Percentiles rank a stretch among this genome's conserved stretches.
These are phyloP conservation scores for Dreissena rostriformis DNA, from an alignment of 1,140 invertebrate genomes.

Conservation along the genomic window DNA sequence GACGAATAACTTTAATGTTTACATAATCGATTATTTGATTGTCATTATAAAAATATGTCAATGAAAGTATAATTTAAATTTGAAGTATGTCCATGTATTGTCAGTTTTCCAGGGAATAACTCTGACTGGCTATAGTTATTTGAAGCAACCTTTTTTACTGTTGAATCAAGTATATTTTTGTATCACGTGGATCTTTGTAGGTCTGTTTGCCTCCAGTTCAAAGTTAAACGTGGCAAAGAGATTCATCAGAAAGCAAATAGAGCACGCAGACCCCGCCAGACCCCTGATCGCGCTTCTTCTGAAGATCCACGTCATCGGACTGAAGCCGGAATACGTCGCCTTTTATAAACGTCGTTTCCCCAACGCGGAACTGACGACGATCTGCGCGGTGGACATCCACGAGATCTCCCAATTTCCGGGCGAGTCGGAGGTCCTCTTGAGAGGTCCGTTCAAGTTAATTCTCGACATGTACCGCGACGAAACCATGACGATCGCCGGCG, in stretches of 20 bases:
- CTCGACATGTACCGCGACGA: constrained; percentile 4
- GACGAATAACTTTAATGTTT: too few relatives aligned
- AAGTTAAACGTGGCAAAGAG: neutral
- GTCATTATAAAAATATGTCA: too few relatives aligned
- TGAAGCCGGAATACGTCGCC: constrained; percentile 1
- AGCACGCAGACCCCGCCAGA: neutral
- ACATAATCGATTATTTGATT: too few relatives aligned
- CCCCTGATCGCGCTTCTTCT: neutral
- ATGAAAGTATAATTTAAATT: too few relatives aligned
- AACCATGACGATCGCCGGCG: neutral
- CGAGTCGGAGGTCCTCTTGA: constrained; percentile 11
- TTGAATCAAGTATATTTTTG: too few relatives aligned
- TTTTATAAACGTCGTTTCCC: constrained; percentile 7
- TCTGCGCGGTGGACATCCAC: constrained; percentile 26
- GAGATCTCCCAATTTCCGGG: neutral
- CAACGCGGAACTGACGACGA: constrained; percentile 1
- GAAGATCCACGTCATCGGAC: constrained; percentile 14
- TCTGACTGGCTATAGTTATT: too few relatives aligned
- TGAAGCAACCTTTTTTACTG: too few relatives aligned
- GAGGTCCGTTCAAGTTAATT: constrained; percentile 9
- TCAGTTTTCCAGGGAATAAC: too few relatives aligned
- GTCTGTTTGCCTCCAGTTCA: constrained; percentile 21
- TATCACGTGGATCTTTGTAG: neutral
- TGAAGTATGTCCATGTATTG: too few relatives aligned
- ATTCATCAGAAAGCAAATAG: constrained; percentile 8